These are phyloP conservation scores for Automeris io DNA, from an alignment of 2,888 invertebrate genomes.

Conservation along the genomic window DNA sequence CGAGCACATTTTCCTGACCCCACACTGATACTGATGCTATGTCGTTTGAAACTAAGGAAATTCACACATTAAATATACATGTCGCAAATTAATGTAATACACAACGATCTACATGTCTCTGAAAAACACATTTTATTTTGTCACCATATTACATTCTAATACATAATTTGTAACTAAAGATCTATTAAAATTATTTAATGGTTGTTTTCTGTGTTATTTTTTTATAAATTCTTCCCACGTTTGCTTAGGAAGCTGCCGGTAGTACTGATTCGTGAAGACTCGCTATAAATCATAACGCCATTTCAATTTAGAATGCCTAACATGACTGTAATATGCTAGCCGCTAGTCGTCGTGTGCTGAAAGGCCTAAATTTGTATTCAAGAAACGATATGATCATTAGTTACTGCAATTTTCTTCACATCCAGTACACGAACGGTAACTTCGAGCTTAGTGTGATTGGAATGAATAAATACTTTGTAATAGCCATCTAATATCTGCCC, in stretches of 20 bases:
- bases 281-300: conserved; percentile 68
- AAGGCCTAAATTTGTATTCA: conserved; percentile 73
- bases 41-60: conserved; percentile 40
- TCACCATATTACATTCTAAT: too few relatives aligned
- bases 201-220: too few relatives aligned
- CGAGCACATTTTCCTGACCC: conserved; percentile 42
- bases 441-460: conserved; percentile 41
- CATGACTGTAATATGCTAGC: conserved; percentile 57
- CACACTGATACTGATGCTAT: conserved; percentile 29
- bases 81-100: too few relatives aligned
- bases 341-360: conserved; percentile 49
- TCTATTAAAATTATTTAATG: background rate
- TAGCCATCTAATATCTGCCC: conserved; percentile 52
- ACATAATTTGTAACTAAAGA: too few relatives aligned
- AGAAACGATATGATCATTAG: conserved; percentile 70
- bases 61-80: too few relatives aligned
- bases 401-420: conserved; percentile 71
- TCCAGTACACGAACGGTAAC: conserved; percentile 56
- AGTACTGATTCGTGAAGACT: conserved; percentile 62
- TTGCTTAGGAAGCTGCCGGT: conserved; percentile 51
- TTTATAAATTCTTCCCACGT: conserved; percentile 65
- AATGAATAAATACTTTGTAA: conserved; percentile 62
- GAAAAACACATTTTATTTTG: too few relatives aligned
- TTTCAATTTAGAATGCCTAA: conserved; percentile 69
- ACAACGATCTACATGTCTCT: too few relatives aligned